These are phyloP conservation scores for Pelochelys cantorii DNA, from an alignment of 2,797 vertebrate genomes.

Conservation along the genomic window DNA sequence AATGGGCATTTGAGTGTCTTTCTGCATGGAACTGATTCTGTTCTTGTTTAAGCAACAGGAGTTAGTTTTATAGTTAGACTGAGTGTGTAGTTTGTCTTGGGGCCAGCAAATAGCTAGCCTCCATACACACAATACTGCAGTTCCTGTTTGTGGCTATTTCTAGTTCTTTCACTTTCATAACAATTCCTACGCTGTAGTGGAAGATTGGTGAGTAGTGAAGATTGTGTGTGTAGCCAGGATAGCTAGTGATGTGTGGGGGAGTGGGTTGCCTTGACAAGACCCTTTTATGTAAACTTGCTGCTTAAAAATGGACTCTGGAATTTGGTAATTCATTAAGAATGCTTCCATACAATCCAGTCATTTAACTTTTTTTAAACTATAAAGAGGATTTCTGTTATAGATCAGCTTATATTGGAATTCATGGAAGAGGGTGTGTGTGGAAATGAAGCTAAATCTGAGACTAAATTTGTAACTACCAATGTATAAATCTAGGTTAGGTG, in stretches of 20 bases:
- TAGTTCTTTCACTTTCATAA: accelerated
- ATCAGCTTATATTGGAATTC: neutral
- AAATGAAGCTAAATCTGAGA: neutral
- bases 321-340: neutral
- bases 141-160: neutral
- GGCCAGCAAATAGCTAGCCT: neutral
- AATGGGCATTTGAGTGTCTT: neutral
- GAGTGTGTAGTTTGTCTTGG: neutral
- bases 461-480: neutral
- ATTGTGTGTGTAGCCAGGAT: too few relatives aligned
- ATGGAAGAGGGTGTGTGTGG: neutral
- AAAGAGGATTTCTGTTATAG: neutral
- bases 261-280: neutral
- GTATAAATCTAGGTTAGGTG: neutral
- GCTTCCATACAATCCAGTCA: neutral
- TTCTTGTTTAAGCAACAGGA: neutral
- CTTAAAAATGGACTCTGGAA: neutral
- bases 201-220: neutral
- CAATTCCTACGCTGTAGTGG: neutral
- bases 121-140: accelerated
- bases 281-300: neutral
- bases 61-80: neutral
- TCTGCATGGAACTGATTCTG: neutral
- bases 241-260: neutral
- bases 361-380: neutral